These are phyloP conservation scores for Tachysurus vachellii DNA, from an alignment of 2,113 vertebrate genomes.

Conservation along the genomic window DNA sequence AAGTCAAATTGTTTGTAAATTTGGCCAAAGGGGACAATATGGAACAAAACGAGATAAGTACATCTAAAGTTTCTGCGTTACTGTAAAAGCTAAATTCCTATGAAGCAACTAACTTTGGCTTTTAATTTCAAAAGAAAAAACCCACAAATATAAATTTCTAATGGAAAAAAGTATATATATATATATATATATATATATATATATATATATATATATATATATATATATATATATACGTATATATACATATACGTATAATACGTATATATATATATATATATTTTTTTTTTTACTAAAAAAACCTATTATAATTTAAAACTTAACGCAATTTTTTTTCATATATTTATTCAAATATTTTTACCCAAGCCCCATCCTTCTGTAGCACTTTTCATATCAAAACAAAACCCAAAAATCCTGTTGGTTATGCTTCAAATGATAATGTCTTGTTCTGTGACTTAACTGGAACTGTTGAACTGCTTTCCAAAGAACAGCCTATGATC, in stretches of 20 bases:
- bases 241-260: too few species aligned
- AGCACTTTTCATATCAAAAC: neutral
- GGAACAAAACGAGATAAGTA: neutral
- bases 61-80: neutral
- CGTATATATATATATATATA: too few species aligned
- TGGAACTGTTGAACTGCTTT: slow-evolving; percentile 28
- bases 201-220: too few species aligned
- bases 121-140: neutral
- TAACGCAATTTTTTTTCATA: too few species aligned
- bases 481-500: slow-evolving; percentile 4
- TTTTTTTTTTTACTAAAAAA: too few species aligned
- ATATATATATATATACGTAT: too few species aligned
- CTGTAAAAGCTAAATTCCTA: too few species aligned
- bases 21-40: neutral
- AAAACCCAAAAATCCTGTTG: neutral
- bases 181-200: too few species aligned
- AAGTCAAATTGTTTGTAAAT: neutral
- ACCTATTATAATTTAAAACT: neutral
- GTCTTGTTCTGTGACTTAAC: neutral
- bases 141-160: neutral
- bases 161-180: too few species aligned
- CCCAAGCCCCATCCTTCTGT: neutral
- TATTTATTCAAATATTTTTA: neutral
- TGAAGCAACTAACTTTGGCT: too few species aligned
- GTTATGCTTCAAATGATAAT: neutral